These are phyloP conservation scores for Tichodroma muraria DNA, from an alignment of 2,113 vertebrate genomes.

Conservation along the genomic window DNA sequence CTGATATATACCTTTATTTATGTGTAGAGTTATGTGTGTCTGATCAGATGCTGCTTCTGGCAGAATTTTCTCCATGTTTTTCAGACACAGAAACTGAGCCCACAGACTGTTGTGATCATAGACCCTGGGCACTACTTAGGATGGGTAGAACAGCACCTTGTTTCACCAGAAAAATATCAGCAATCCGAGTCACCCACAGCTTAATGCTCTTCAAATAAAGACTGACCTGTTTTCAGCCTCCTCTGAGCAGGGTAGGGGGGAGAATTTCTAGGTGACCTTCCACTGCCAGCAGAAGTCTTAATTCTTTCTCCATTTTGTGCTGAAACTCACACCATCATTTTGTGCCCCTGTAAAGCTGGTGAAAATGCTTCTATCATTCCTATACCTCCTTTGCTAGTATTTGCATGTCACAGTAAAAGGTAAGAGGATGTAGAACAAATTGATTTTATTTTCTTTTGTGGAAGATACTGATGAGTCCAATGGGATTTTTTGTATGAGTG, in stretches of 20 bases:
- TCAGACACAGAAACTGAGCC: not conserved
- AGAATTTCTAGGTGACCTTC: not conserved
- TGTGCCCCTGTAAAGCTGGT: not conserved
- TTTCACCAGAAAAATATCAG: not conserved
- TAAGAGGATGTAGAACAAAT: not conserved
- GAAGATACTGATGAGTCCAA: not conserved
- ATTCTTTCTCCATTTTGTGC: not conserved
- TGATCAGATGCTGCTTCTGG: not conserved
- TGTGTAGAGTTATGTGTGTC: not conserved
- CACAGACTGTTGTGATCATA: rapidly evolving
- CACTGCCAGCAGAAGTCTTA: not conserved
- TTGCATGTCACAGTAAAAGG: not conserved
- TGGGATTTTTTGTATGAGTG: not conserved
- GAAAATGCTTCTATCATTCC: not conserved
- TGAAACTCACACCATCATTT: not conserved
- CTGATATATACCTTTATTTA: not conserved
- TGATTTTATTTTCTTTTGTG: not conserved
- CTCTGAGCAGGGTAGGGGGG: not conserved
- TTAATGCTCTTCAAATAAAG: slow-evolving; percentile 17
- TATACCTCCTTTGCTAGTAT: not conserved
- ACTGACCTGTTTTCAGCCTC: not conserved
- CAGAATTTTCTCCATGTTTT: not conserved
- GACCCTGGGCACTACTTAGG: not conserved
- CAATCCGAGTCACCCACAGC: not conserved
- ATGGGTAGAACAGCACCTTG: not conserved